These are phyloP conservation scores for Parascotia fuliginaria DNA, from an alignment of 2,888 invertebrate genomes.

Conservation along the genomic window DNA sequence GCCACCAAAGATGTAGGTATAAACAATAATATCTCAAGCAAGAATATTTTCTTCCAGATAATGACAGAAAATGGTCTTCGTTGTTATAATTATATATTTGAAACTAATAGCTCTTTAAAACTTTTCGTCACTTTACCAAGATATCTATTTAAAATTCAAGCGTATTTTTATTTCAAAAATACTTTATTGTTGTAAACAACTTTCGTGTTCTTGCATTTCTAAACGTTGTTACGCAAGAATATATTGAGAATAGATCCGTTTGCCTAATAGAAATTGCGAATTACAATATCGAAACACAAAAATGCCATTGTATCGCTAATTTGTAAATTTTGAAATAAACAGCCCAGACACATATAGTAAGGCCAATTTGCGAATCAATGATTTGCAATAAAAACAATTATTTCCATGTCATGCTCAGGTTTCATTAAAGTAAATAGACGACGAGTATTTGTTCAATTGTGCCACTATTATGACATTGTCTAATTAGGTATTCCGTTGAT, in stretches of 20 bases:
- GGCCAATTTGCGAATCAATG: conserved; percentile 26
- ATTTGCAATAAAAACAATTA: conserved; percentile 33
- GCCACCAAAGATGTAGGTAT: too few species aligned
- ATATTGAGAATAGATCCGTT: not conserved
- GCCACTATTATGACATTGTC: conserved; percentile 50
- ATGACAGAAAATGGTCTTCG: not conserved
- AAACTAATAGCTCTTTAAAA: not conserved
- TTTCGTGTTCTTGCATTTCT: not conserved
- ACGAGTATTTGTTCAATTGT: conserved; percentile 65
- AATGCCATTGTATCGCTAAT: conserved; percentile 1
- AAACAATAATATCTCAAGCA: too few species aligned
- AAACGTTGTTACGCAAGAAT: not conserved
- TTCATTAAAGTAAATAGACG: conserved; percentile 49
- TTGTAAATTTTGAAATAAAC: conserved; percentile 7
- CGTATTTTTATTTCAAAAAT: not conserved
- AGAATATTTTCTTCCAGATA: too few species aligned
- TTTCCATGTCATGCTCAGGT: conserved; percentile 41
- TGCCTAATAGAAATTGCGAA: conserved; percentile 1
- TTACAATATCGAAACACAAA: not conserved
- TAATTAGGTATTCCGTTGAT: conserved; percentile 47
- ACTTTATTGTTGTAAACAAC: not conserved
- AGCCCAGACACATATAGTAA: not conserved
- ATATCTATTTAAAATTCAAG: not conserved
- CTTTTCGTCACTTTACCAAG: not conserved
- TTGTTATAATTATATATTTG: too few species aligned